Evolutionary conservation across 2,797 vertebrate genomes (phyloP).

Genomic region (Typhlichthys subterraneus): DNA sequence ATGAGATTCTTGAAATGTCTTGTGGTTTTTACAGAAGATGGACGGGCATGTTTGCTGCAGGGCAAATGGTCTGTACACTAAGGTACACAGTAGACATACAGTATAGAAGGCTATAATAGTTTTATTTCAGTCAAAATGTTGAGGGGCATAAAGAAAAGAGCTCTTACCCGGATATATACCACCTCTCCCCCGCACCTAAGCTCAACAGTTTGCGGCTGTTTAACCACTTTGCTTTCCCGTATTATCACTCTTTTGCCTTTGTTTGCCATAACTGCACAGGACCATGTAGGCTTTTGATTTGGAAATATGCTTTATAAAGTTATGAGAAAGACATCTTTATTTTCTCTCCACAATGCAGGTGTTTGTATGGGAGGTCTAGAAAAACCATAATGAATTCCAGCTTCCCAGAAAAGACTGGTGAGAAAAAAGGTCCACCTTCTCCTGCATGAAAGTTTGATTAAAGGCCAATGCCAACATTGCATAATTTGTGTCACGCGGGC

Average conservation of each 20-base stretch:
- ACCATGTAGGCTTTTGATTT: too few species aligned
- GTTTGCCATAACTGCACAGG: too few species aligned
- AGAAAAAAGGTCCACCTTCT: constrained; percentile 11
- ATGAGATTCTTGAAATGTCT: constrained; percentile 1
- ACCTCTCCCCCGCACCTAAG: too few species aligned
- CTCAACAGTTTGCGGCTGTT: too few species aligned
- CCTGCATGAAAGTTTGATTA: constrained; percentile 8
- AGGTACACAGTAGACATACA: neutral
- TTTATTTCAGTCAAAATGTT: neutral
- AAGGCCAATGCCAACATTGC: constrained; percentile 13
- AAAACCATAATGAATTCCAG: constrained; percentile 12
- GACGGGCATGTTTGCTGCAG: constrained; percentile 2
- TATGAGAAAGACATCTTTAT: neutral
- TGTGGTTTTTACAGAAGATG: constrained; percentile 9
- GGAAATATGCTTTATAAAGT: too few species aligned
- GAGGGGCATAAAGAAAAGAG: too few species aligned
- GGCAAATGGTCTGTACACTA: neutral
- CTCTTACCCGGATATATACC: too few species aligned
- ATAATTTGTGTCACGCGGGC: constrained; percentile 14
- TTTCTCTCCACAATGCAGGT: neutral
- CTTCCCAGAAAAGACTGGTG: constrained; percentile 14
- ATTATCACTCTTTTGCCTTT: too few species aligned
- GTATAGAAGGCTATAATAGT: neutral
- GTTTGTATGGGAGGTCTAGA: neutral
- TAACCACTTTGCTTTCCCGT: too few species aligned